Evolutionary conservation across 2,797 vertebrate genomes (phyloP), one percentile per base, ranked within the genome.

Genomic region (Aeoliscus strigatus): DNA sequence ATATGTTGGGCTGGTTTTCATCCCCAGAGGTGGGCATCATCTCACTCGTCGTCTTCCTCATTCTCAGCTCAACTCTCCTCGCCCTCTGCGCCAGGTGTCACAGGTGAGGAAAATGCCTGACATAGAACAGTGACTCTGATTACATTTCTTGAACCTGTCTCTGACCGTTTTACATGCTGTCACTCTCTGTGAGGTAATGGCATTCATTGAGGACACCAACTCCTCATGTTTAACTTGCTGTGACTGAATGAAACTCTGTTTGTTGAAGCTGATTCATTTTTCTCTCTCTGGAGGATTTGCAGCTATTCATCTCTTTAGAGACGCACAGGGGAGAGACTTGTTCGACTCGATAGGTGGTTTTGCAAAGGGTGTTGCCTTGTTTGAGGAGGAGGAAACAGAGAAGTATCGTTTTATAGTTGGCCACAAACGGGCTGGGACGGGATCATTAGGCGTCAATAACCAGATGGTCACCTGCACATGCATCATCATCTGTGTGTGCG

Each of bases 11-110:
- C 4, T 72, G 33, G 49, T 35, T 68, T 41, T 70, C 68, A 3
- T 72, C 80, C n/a, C 40, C 77, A 10, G 82, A 77, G 48, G 44
- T 79, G 35, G 74, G 54, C 33, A 15, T 80, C 52, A 37, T 86
- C 64, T 81, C 80, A 14, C 51, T 74, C 2, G 2, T 84, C 0
- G 37, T 58, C 38, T 82, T 88, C 61, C 41, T 86, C 37, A 1
- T 86, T 32, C 64, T 85, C 23, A 65, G 63, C 48, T 18, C 79
- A 33, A 58, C 53, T 3, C 49, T 85, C n/a, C 44, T 82, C 6
- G 56, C 59, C 9, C 66, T 89, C 27, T 89, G 87, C 6, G 24
- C 6, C 25, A 39, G 4, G 9, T 87, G 86, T 61, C 28, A 11
- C 6, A 79, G 68, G 87, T 88, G 51, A 82, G 67, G 5, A 2